These are phyloP conservation scores for Neoitamus cyanurus DNA, from an alignment of 2,888 invertebrate species.

Conservation along the genomic window DNA sequence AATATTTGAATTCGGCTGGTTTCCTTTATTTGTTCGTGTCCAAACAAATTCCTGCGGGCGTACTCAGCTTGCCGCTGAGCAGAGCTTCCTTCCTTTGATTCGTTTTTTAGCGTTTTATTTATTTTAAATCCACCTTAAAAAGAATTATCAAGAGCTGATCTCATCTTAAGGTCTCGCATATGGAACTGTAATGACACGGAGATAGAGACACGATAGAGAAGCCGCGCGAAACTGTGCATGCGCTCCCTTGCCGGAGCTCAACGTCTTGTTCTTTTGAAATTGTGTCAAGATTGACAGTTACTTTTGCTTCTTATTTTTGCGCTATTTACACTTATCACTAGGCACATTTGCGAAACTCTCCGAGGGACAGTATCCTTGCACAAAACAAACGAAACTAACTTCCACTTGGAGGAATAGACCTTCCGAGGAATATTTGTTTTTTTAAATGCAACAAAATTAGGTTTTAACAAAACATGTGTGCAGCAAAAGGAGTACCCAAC, in stretches of 20 bases:
- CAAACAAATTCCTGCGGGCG: background rate
- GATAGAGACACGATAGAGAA: background rate
- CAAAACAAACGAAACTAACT: slow-evolving; percentile 11
- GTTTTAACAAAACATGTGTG: slow-evolving; percentile 31
- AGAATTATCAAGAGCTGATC: slow-evolving; percentile 46
- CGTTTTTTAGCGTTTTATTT: background rate
- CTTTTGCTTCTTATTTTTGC: background rate
- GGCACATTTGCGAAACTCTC: background rate
- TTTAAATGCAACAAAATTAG: slow-evolving; percentile 18
- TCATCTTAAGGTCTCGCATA: slow-evolving; percentile 44
- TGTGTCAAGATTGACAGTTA: slow-evolving; percentile 40
- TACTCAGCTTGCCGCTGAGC: background rate
- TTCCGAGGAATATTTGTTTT: slow-evolving; percentile 8
- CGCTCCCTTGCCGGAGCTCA: slow-evolving; percentile 3
- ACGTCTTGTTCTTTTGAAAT: slow-evolving; percentile 16
- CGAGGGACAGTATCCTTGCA: slow-evolving; percentile 4
- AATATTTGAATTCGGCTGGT: slow-evolving; percentile 19
- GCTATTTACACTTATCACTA: slow-evolving; percentile 27
- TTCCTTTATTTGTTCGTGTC: slow-evolving; percentile 38
- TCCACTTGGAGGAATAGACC: slow-evolving; percentile 2
- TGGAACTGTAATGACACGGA: slow-evolving; percentile 23
- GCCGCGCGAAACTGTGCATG: slow-evolving; percentile 8
- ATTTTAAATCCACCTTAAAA: slow-evolving; percentile 27
- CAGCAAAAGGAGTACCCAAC: slow-evolving; percentile 52
- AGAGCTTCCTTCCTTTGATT: background rate